These are phyloP conservation scores for Kryptolebias marmoratus DNA, from an alignment of 2,113 vertebrate genomes.

Conservation along the genomic window DNA sequence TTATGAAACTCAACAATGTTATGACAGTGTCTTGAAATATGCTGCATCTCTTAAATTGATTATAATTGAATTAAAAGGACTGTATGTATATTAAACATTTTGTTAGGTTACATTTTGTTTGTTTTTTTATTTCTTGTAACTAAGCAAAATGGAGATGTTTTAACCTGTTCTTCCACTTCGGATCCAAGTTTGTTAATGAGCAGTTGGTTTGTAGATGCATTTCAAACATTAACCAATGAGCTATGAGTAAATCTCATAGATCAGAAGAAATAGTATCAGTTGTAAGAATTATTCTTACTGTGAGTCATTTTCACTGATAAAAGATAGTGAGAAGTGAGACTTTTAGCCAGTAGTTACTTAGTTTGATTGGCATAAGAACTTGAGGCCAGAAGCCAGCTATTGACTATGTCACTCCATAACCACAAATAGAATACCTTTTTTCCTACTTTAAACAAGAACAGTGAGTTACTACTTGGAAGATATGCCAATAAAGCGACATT, in stretches of 20 bases:
- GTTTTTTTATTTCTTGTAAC: not conserved
- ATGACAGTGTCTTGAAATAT: too few relatives aligned
- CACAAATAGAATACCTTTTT: not conserved
- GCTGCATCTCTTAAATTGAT: too few relatives aligned
- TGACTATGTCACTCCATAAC: not conserved
- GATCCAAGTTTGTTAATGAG: too few relatives aligned
- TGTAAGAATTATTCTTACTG: too few relatives aligned
- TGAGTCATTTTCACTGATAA: conserved; percentile 3
- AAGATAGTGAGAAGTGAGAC: not conserved
- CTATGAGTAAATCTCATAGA: not conserved
- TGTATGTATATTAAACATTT: not conserved
- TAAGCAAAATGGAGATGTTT: not conserved
- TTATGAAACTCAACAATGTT: too few relatives aligned
- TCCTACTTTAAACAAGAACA: conserved; percentile 17
- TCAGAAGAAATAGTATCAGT: too few relatives aligned
- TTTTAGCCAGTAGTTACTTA: not conserved
- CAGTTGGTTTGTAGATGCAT: not conserved
- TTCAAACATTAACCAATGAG: not conserved
- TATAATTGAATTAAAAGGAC: too few relatives aligned
- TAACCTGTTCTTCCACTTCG: not conserved
- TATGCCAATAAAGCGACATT: conserved; percentile 49
- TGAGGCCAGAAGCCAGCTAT: not conserved
- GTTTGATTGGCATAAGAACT: conserved; percentile 5
- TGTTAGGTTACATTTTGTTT: not conserved
- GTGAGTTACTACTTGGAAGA: conserved; percentile 26